phyloP scores from a whole-genome alignment of 2,797 vertebrate genomes.

The Antennarius maculatus region DNA sequence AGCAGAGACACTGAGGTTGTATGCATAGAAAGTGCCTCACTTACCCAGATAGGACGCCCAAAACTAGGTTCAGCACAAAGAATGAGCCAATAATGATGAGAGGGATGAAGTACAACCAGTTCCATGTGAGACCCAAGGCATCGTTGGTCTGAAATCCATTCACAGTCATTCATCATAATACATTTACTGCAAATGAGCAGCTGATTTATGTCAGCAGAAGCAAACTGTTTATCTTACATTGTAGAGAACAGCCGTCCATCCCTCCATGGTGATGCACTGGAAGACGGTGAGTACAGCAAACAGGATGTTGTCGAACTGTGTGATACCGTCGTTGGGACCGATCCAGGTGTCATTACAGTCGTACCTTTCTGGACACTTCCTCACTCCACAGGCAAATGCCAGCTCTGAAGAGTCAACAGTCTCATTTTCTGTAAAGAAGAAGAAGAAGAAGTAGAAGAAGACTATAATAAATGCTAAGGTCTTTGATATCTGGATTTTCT shows the following conservation, averaged over 20 bases:
- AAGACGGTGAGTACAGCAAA: constrained; percentile 98
- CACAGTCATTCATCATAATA: constrained; percentile 24
- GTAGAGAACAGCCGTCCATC: constrained; percentile 98
- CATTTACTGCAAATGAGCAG: background rate
- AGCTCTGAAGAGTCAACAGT: constrained; percentile 90
- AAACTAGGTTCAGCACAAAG: constrained; percentile 97
- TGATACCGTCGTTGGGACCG: constrained; percentile 97
- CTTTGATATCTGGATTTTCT: background rate
- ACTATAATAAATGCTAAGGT: background rate
- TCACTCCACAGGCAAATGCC: constrained; percentile 92
- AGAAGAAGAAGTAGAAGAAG: background rate
- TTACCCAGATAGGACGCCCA: constrained; percentile 99
- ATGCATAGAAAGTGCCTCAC: constrained; percentile 42
- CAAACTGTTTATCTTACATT: constrained; percentile 84
- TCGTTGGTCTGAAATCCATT: constrained; percentile 91
- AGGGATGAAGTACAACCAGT: constrained; percentile 99
- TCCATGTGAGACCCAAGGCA: constrained; percentile 96
- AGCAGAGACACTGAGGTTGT: background rate
- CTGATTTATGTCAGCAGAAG: background rate
- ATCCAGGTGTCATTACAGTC: constrained; percentile 94
- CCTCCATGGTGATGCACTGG: constrained; percentile 99
- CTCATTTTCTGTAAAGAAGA: constrained; percentile 76
- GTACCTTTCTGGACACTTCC: constrained; percentile 90
- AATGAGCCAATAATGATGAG: constrained; percentile 99
- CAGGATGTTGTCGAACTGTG: constrained; percentile 99